Evolutionary conservation across 2,797 vertebrate genomes (phyloP), one percentile per base, ranked within the genome.

Genomic region (Xiphorhynchus erythropygius): DNA sequence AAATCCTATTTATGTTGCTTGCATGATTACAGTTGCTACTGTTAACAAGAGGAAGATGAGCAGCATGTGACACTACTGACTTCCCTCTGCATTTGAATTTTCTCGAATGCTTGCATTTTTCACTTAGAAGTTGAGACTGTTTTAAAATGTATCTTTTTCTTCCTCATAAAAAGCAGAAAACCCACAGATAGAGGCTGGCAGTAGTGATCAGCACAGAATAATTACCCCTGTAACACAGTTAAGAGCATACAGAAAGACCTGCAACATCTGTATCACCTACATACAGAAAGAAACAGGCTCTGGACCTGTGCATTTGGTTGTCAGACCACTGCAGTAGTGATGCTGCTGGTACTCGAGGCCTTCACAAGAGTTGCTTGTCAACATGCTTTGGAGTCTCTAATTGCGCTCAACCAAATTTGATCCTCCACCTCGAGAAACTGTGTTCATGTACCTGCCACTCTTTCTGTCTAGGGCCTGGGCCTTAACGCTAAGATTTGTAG

Each of bases 1-100:
- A 73, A 90, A 84, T 79, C 28, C 42, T 80, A 76, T 92, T 93
- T 94, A 67, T 19, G 77, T 80, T 78, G 33, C 53, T 92, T 91
- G 64, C n/a, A 50, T 78, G 46, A 78, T 47, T 77, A 68, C 41
- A 71, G 55, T 65, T 80, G 28, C 73, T 84, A 90, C 30, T 65
- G 30, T 83, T 85, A 85, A 63, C 57, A 84, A 52, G 28, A 90
- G 22, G 32, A 85, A 84, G 49, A 80, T 41, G 49, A 87, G 71
- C 49, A 87, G 56, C 46, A 85, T 69, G 49, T 77, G 74, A 47
- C 33, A 57, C 35, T 87, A 49, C 33, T 75, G 4, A 3, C 28
- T 41, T 84, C 53, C 23, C 7, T 77, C 39, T 75, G 30, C 35
- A 32, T 77, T 71, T 92, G 19, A 49, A 74, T 77, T 85, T 85